Evolutionary conservation across 2,113 vertebrate genomes (phyloP).

Genomic region (Polypterus senegalus): DNA sequence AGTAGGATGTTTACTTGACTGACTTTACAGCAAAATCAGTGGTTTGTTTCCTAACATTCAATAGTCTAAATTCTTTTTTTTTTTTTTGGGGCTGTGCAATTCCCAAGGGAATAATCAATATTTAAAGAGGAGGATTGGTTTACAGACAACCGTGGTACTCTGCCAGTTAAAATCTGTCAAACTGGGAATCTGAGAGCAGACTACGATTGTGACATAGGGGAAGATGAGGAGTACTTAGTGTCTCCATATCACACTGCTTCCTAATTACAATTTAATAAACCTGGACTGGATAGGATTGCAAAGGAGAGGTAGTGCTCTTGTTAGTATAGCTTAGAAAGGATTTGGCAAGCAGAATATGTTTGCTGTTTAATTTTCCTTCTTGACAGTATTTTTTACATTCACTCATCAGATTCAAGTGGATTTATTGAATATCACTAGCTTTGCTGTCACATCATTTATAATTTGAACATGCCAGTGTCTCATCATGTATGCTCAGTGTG

Average conservation of each 20-base stretch:
- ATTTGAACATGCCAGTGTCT: too few relatives aligned
- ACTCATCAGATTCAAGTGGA: too few relatives aligned
- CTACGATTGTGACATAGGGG: conserved; percentile 19
- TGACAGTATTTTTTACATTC: too few relatives aligned
- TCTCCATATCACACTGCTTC: conserved; percentile 21
- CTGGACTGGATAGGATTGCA: conserved; percentile 18
- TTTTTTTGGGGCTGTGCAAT: conserved; percentile 26
- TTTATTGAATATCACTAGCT: too few relatives aligned
- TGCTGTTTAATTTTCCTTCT: too few relatives aligned
- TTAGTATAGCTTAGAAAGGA: too few relatives aligned
- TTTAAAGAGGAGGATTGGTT: conserved; percentile 37
- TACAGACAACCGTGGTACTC: conserved; percentile 29
- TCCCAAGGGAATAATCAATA: conserved; percentile 49
- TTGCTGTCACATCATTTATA: too few relatives aligned
- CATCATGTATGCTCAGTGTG: too few relatives aligned
- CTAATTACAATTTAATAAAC: conserved; percentile 30
- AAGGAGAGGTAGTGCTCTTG: not conserved
- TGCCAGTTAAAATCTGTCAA: conserved; percentile 31
- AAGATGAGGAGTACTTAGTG: conserved; percentile 41
- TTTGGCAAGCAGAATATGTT: too few relatives aligned
- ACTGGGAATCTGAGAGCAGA: conserved; percentile 33
- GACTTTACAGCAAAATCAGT: not conserved
- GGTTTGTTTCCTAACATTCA: conserved; percentile 9
- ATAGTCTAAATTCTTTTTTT: not conserved
- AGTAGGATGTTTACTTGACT: not conserved